Evolutionary conservation across 2,888 invertebrate genomes (phyloP), one percentile per base, ranked within the genome.

Genomic region (Laothoe populi): DNA sequence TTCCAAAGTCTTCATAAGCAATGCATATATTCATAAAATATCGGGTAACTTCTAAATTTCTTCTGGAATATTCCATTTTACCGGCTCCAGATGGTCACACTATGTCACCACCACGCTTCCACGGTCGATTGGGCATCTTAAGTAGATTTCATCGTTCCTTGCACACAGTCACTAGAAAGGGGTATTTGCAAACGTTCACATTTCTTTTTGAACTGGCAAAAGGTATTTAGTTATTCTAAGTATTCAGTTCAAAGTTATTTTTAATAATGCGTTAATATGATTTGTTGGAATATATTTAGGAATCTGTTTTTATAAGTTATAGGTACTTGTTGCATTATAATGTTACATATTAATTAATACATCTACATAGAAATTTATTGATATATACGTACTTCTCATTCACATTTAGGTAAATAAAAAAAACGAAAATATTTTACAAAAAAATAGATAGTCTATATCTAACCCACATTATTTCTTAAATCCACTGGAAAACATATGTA

Each of bases 91-190:
- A 19, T 24, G 31, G 21, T 59, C 59, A 59, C 23, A 57, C 45
- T 45, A 45, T 35, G 21, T 61, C 45, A 31, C 53, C 48, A 48
- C 46, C 26, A 31, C 53, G 35, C 10, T 35, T 35, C 40, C 46
- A 65, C 62, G 60, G 60, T 66, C 62, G 49, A 68, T 62, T 65
- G 64, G 58, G 42, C 63, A 57, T 58, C 63, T 58, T 60, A 66
- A 68, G 62, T 66, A 49, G 61, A 65, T 53, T 35, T 53, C 53
- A 11, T 31, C 35, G 19, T 24, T 44, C 48, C 48, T 49, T 31
- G 16, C 53, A 53, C 35, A 53, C 35, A 26, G 24, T n/a, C 26
- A 24, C 13, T 48, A 46, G 21, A 45, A 24, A 26, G 8, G n/a
- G 13, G 26, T 26, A n/a, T 48, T 48, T 24, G 48, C 5, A n/a